Percentiles rank a stretch among this genome's conserved stretches.
These are phyloP conservation scores for Cephus rjabovi DNA, from an alignment of 2,888 invertebrate genomes.

Conservation along the genomic window DNA sequence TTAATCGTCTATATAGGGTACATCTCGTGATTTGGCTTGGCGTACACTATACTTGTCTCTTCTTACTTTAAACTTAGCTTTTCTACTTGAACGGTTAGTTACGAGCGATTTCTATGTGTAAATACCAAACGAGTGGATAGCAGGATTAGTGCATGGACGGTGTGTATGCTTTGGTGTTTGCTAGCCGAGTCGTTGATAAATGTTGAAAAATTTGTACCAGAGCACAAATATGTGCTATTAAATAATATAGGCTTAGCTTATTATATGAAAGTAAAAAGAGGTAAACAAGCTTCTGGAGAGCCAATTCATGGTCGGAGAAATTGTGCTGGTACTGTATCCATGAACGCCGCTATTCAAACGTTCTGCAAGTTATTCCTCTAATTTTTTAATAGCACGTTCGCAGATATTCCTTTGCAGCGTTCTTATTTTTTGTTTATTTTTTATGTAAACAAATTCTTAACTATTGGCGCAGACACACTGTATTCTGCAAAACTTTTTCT, in stretches of 20 bases:
- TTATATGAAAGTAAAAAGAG: background rate
- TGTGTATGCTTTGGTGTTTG: background rate
- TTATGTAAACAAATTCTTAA: conserved; percentile 16
- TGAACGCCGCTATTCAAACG: conserved; percentile 2
- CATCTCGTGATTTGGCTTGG: background rate
- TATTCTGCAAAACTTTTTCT: conserved; percentile 10
- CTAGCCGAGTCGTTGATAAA: background rate
- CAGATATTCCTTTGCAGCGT: conserved; percentile 13
- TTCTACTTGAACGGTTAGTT: conserved; percentile 6
- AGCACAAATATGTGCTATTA: background rate
- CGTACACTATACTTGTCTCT: conserved; percentile 33
- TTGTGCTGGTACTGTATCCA: background rate
- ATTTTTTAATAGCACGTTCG: conserved; percentile 21
- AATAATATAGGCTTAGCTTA: background rate
- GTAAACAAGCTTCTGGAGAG: background rate
- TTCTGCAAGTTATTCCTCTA: conserved; percentile 37
- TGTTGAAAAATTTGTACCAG: background rate
- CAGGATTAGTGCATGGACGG: conserved; percentile 35
- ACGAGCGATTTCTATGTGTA: conserved; percentile 1
- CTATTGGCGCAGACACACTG: background rate
- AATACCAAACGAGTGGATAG: conserved; percentile 4
- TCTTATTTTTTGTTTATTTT: conserved; percentile 6
- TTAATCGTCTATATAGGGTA: background rate
- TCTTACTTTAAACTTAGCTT: conserved; percentile 24
- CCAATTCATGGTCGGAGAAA: background rate